These are phyloP conservation scores for Anableps anableps DNA, from an alignment of 2,797 vertebrate species.

Conservation along the genomic window DNA sequence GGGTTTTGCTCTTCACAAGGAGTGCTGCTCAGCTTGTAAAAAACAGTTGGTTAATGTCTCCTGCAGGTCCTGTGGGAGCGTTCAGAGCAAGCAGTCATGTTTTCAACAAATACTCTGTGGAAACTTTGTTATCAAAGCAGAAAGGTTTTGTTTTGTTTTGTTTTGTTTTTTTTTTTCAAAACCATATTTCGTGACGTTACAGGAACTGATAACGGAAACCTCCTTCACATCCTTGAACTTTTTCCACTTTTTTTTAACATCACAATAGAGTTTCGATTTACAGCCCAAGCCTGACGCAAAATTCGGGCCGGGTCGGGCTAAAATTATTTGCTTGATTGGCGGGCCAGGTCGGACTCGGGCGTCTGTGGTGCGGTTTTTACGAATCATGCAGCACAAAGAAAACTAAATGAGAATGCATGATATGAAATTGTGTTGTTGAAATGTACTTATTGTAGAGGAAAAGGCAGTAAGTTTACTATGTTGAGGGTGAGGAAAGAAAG, in stretches of 20 bases:
- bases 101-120: constrained; percentile 9
- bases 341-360: no score
- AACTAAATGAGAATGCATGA: no score
- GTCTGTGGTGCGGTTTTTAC: no score
- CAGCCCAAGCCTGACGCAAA: no score
- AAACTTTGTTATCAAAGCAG: neutral
- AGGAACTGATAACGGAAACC: neutral
- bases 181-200: neutral
- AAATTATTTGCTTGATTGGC: no score
- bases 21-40: neutral
- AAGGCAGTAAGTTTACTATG: no score
- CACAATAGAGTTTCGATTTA: no score
- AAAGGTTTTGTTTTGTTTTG: neutral
- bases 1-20: neutral
- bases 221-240: neutral
- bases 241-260: neutral
- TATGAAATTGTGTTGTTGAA: no score
- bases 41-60: neutral
- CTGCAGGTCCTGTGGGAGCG: neutral
- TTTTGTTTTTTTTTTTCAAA: neutral
- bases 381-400: no score
- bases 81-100: neutral
- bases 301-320: no score
- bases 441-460: no score
- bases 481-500: no score